Conservation (phyloP, 2,888 invertebrate species). For the Clitarchus hookeri region DNA sequence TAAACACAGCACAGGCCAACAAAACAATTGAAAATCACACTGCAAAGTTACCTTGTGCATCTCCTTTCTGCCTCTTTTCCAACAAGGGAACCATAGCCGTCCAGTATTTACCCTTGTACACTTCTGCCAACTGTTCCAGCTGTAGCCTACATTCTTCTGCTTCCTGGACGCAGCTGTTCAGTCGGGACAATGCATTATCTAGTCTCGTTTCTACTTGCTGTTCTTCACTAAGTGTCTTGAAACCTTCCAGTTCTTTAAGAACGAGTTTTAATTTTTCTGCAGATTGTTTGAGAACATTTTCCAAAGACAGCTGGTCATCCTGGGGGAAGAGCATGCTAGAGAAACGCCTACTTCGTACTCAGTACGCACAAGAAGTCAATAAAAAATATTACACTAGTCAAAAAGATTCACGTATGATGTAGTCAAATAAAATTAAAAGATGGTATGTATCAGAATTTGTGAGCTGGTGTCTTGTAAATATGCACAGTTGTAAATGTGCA, state of each 20-base stretch:
- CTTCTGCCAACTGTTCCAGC: not conserved
- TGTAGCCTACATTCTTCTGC: not conserved
- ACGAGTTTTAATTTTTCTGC: not conserved
- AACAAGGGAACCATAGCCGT: not conserved
- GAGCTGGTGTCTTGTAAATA: too few species aligned
- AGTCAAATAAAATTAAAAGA: too few species aligned
- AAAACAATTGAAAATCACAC: not conserved
- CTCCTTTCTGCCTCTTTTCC: not conserved
- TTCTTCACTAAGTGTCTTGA: constrained; percentile 3
- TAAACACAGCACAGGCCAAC: too few species aligned
- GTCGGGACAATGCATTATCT: not conserved
- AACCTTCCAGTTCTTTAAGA: not conserved
- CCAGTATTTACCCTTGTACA: not conserved
- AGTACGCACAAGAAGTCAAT: too few species aligned
- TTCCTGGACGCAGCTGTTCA: not conserved
- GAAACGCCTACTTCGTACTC: too few species aligned
- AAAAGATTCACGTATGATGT: too few species aligned
- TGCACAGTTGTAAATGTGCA: too few species aligned
- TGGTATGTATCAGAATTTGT: too few species aligned
- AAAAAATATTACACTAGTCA: too few species aligned
- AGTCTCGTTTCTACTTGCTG: not conserved
- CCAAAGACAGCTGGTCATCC: not conserved
- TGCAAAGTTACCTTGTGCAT: not conserved
- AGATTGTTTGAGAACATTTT: not conserved
- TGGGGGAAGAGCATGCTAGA: not conserved